phyloP scores from a whole-genome alignment of 2,113 vertebrate species.

The Morone chrysops region DNA sequence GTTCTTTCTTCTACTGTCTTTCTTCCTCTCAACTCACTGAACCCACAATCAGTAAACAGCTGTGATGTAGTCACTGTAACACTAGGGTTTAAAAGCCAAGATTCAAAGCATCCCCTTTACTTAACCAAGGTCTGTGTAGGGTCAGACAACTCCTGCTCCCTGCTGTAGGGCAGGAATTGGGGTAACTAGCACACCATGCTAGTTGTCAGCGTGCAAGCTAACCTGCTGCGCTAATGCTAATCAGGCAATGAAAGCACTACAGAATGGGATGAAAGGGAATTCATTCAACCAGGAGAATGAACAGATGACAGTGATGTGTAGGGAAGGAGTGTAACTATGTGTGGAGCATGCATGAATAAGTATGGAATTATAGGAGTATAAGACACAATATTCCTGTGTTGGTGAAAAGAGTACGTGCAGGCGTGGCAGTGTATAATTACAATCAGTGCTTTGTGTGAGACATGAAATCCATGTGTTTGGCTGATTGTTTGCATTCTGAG shows the following conservation, averaged over 20 bases:
- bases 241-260: background rate
- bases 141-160: background rate
- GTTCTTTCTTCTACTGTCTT: background rate
- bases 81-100: background rate
- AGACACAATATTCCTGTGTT: background rate
- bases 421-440: background rate
- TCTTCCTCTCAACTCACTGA: background rate
- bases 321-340: background rate
- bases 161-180: background rate
- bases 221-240: conserved; percentile 42
- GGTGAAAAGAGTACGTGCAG: background rate
- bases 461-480: conserved; percentile 6
- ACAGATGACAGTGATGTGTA: background rate
- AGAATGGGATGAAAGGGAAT: background rate
- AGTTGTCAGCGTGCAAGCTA: conserved; percentile 20
- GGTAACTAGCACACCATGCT: background rate
- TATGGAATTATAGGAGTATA: background rate
- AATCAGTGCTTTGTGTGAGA: conserved; percentile 10
- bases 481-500: conserved; percentile 37
- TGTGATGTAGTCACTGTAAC: background rate
- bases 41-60: conserved; percentile 8
- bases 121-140: background rate
- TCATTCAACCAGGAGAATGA: background rate
- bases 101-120: conserved; percentile 8
- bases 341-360: background rate